A percentile compares a stretch with the other conserved stretches of the same genome.
Evolutionary conservation across 2,113 vertebrate species (phyloP).

Genomic region (Guaruba guarouba): DNA sequence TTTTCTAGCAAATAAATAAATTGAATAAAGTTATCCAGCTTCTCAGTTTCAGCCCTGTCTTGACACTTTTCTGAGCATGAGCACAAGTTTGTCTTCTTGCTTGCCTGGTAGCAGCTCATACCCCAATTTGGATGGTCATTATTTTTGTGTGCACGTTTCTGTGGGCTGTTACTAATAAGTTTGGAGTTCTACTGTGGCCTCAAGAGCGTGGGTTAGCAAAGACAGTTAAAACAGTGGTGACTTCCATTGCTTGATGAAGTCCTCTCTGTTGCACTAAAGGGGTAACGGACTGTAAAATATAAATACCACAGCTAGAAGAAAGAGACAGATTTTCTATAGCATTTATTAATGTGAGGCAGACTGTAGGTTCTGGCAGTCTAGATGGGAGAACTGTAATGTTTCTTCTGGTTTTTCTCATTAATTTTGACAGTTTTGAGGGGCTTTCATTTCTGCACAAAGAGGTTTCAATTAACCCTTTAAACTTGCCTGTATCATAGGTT

Average conservation of each 20-base stretch:
- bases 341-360: neutral
- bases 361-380: conserved; percentile 29
- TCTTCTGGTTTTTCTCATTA: conserved; percentile 59
- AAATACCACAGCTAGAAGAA: neutral
- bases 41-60: neutral
- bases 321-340: neutral
- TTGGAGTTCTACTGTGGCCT: neutral
- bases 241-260: neutral
- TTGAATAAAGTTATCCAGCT: neutral
- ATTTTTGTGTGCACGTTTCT: neutral
- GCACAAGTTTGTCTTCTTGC: neutral
- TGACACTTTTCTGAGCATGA: neutral
- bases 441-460: conserved; percentile 46
- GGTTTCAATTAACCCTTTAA: conserved; percentile 41
- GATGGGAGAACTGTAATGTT: conserved; percentile 19
- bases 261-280: neutral
- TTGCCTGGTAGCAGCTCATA: neutral
- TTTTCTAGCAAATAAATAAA: neutral
- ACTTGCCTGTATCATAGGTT: neutral
- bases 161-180: neutral
- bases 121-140: neutral
- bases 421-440: conserved; percentile 62
- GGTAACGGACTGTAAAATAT: neutral
- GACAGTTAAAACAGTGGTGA: neutral
- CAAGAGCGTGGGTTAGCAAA: neutral